These are phyloP conservation scores for Emydoidea blandingii DNA, from an alignment of 2,797 vertebrate species.

Conservation along the genomic window DNA sequence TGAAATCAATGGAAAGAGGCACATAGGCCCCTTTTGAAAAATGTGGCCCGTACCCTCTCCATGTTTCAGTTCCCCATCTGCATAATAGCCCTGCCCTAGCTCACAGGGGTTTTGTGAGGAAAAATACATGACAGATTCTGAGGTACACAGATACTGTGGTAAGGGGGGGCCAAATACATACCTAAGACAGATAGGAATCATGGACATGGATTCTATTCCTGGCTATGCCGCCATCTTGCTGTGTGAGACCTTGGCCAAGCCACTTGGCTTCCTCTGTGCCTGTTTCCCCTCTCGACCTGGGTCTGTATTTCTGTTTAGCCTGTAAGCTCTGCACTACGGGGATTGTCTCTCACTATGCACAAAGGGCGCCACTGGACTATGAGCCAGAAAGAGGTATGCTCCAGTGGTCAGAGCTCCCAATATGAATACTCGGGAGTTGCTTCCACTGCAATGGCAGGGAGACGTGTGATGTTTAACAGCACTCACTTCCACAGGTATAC, in stretches of 20 bases:
- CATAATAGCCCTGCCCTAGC: no score
- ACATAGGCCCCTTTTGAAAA: neutral
- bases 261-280: neutral
- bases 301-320: neutral
- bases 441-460: neutral
- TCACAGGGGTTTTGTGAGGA: no score
- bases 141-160: neutral
- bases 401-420: fast-evolving
- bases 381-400: fast-evolving
- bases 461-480: neutral
- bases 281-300: neutral
- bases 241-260: no score
- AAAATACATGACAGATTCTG: neutral
- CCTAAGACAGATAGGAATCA: fast-evolving
- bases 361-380: fast-evolving
- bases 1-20: neutral
- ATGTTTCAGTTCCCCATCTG: neutral
- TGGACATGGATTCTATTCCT: neutral
- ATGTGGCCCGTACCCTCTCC: fast-evolving
- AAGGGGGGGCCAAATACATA: neutral
- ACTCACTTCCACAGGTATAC: neutral
- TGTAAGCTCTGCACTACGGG: fast-evolving
- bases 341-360: fast-evolving
- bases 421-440: neutral
- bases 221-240: neutral